phyloP scores from a whole-genome alignment of 2,797 vertebrate species.

The Hozukius guyotensis region DNA sequence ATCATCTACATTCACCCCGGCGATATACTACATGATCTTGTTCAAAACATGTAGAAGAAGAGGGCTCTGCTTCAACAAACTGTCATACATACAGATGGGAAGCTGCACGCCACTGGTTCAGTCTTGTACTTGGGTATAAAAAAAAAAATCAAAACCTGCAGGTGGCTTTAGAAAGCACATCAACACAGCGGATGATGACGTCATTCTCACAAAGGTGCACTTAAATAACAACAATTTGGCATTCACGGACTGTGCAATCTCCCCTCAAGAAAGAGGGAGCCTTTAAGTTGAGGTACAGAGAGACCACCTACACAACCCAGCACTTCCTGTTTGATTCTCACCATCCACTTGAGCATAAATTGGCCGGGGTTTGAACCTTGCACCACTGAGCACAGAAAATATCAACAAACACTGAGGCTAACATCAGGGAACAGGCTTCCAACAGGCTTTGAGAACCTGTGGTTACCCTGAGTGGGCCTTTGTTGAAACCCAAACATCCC shows the following conservation, averaged over 20 bases:
- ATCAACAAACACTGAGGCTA: neutral
- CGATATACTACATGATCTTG: neutral
- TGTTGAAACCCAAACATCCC: constrained; percentile 36
- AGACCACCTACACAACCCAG: neutral
- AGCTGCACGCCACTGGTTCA: neutral
- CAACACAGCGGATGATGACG: neutral
- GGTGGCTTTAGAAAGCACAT: neutral
- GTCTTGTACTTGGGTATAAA: neutral
- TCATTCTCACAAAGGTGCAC: constrained; percentile 7
- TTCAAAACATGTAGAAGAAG: neutral
- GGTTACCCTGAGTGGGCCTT: constrained; percentile 15
- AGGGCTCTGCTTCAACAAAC: neutral
- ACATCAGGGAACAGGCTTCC: constrained; percentile 17
- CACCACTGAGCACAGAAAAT: neutral
- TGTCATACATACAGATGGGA: neutral
- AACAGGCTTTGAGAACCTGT: constrained; percentile 22
- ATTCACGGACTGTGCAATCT: neutral
- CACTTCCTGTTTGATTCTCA: constrained; percentile 15
- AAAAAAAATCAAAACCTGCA: neutral
- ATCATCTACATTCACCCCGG: neutral
- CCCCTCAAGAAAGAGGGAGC: neutral
- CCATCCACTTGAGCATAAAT: constrained; percentile 11
- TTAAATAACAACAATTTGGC: constrained; percentile 17
- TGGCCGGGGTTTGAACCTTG: constrained; percentile 4
- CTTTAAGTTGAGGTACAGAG: neutral